These are phyloP conservation scores for Antedon bifida DNA, from an alignment of 35 echinoderm and acorn worm species.

Conservation along the genomic window DNA sequence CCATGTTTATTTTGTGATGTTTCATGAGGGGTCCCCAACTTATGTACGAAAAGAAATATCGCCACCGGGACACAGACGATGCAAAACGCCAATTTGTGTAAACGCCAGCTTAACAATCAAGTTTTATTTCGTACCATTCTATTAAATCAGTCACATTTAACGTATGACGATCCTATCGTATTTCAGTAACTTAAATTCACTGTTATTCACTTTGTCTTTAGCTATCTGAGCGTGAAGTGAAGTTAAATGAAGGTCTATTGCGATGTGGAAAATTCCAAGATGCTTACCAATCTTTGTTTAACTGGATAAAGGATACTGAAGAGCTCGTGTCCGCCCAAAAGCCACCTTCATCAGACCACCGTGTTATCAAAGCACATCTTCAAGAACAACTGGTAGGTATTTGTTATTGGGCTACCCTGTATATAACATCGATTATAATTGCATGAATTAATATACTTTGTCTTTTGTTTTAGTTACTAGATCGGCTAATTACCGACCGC, in stretches of 20 bases:
- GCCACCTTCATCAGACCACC: conserved; percentile 84
- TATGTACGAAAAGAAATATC: too few relatives aligned
- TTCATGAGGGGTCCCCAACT: too few relatives aligned
- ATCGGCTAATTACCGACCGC: conserved; percentile 86
- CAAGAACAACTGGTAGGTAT: conserved; percentile 74
- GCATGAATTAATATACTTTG: neutral
- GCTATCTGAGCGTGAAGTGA: conserved; percentile 81
- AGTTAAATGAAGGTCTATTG: conserved; percentile 83
- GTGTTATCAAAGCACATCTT: conserved; percentile 95
- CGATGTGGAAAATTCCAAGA: conserved; percentile 98
- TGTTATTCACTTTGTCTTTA: conserved; percentile 16
- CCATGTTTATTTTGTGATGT: too few relatives aligned
- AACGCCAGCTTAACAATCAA: too few relatives aligned
- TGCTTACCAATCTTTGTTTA: conserved; percentile 56
- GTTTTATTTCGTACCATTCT: too few relatives aligned
- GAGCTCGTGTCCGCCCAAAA: conserved; percentile 77
- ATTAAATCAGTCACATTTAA: too few relatives aligned
- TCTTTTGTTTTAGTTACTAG: conserved; percentile 40
- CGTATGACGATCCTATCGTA: too few relatives aligned
- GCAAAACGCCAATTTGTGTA: too few relatives aligned
- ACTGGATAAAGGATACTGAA: conserved; percentile 86
- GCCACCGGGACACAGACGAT: too few relatives aligned
- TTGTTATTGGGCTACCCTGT: too few relatives aligned
- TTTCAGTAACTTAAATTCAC: too few relatives aligned
- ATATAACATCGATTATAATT: too few relatives aligned